Evolutionary conservation across 2,888 invertebrate species (phyloP).

Genomic region (Cataglyphis livida): DNA sequence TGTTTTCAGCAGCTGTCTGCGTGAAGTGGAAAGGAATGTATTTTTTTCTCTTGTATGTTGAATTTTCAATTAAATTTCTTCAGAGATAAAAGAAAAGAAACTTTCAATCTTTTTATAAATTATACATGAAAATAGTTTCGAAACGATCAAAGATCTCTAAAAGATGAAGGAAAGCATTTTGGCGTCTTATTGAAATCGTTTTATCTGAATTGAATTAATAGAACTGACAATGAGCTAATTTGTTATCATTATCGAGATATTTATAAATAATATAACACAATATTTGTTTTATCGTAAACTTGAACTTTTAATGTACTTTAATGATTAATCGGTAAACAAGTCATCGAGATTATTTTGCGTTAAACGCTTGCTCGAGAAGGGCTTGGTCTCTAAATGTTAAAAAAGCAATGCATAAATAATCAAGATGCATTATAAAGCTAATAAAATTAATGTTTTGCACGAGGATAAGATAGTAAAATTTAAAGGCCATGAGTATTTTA

Average conservation of each 20-base stretch:
- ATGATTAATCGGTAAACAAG: conserved; percentile 5
- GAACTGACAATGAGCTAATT: background rate
- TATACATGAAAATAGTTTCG: background rate
- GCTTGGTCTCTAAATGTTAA: conserved; percentile 27
- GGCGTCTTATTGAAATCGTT: background rate
- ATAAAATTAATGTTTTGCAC: conserved; percentile 17
- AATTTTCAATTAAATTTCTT: background rate
- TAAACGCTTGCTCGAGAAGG: background rate
- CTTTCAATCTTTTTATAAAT: background rate
- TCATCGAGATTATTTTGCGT: background rate
- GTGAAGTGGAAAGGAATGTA: background rate
- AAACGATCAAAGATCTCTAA: background rate
- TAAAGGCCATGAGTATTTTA: conserved; percentile 28
- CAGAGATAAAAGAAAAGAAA: background rate
- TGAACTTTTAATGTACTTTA: background rate
- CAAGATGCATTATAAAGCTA: conserved; percentile 18
- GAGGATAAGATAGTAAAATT: background rate
- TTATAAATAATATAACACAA: background rate
- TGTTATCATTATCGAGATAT: background rate
- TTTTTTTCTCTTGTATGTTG: background rate
- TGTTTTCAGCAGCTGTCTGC: background rate
- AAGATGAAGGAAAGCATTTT: background rate
- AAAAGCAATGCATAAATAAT: conserved; percentile 40
- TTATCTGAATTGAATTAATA: background rate
- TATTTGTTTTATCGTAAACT: background rate